A percentile compares a stretch with the other conserved stretches of the same genome.
Conservation (phyloP, 2,113 vertebrate genomes). For the Dissostichus mawsoni region DNA sequence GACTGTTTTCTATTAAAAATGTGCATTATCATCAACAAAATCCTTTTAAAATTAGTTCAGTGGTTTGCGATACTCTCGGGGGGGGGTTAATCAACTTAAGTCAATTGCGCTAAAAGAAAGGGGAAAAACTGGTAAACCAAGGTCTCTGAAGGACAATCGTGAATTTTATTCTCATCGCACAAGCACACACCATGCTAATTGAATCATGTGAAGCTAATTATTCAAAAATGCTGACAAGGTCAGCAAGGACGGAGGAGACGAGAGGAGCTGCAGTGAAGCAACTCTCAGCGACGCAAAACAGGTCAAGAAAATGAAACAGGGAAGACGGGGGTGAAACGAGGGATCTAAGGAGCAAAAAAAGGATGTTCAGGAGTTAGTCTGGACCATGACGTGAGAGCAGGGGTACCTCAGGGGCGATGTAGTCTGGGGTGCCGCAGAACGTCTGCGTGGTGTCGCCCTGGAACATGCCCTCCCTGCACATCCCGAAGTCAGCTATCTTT, state of each 20-base stretch:
- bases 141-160: conserved; percentile 51
- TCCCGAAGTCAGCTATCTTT: conserved; percentile 94
- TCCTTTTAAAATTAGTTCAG: background rate
- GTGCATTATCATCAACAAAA: conserved; percentile 4
- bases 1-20: conserved; percentile 13
- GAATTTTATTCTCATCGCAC: conserved; percentile 15
- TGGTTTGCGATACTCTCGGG: background rate
- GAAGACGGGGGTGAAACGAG: conserved; percentile 24
- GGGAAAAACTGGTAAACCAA: conserved; percentile 16
- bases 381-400: conserved; percentile 5
- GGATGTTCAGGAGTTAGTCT: conserved; percentile 9
- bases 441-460: conserved; percentile 89
- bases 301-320: conserved; percentile 51
- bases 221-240: conserved; percentile 76
- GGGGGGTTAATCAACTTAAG: conserved; percentile 2
- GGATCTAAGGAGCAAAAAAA: conserved; percentile 22
- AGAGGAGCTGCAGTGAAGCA: conserved; percentile 35
- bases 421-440: conserved; percentile 94
- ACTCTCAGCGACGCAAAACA: conserved; percentile 18
- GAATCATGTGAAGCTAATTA: conserved; percentile 76
- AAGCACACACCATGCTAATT: conserved; percentile 62
- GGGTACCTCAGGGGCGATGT: conserved; percentile 92
- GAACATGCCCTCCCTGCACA: conserved; percentile 93
- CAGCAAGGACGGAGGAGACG: conserved; percentile 54
- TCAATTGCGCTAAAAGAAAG: background rate